Evolutionary conservation across 1,140 invertebrate species (phyloP).

Genomic region (Hetaerina americana): DNA sequence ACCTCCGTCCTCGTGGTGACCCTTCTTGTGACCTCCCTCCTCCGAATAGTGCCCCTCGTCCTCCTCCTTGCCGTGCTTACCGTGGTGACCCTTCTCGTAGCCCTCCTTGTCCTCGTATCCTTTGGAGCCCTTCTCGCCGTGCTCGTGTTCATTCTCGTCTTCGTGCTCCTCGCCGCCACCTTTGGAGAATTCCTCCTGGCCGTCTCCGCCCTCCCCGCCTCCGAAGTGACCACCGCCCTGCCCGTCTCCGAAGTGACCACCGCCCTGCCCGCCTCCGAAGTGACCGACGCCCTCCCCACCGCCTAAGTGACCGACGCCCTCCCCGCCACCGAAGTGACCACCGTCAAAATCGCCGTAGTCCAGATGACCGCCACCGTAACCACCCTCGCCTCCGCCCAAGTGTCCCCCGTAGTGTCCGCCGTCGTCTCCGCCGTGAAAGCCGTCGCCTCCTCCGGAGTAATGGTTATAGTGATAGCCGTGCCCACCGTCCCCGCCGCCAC

Average conservation of each 20-base stretch:
- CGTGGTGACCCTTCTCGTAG: conserved; percentile 20
- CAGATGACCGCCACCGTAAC: background rate
- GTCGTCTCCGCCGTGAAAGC: background rate
- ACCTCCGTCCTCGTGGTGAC: conserved; percentile 43
- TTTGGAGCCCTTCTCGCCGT: background rate
- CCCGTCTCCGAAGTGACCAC: background rate
- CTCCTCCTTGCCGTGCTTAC: conserved; percentile 10
- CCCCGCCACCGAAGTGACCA: background rate
- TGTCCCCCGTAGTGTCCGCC: background rate
- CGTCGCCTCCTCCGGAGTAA: background rate
- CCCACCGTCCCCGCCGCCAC: background rate
- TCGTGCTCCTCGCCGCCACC: background rate
- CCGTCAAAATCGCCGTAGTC: background rate
- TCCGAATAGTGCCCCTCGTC: conserved; percentile 37
- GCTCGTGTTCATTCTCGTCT: background rate
- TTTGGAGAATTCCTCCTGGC: no score
- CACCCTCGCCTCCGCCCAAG: background rate
- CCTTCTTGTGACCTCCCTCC: conserved; percentile 47
- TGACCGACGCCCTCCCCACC: background rate
- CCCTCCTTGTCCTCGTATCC: conserved; percentile 25
- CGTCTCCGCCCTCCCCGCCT: background rate
- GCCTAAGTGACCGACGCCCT: background rate
- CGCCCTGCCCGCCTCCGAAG: background rate
- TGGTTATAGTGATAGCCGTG: background rate
- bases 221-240: background rate